Evolutionary conservation across 2,113 vertebrate genomes (phyloP), one percentile per base, ranked within the genome.

Genomic region (Lichenostomus cassidix): DNA sequence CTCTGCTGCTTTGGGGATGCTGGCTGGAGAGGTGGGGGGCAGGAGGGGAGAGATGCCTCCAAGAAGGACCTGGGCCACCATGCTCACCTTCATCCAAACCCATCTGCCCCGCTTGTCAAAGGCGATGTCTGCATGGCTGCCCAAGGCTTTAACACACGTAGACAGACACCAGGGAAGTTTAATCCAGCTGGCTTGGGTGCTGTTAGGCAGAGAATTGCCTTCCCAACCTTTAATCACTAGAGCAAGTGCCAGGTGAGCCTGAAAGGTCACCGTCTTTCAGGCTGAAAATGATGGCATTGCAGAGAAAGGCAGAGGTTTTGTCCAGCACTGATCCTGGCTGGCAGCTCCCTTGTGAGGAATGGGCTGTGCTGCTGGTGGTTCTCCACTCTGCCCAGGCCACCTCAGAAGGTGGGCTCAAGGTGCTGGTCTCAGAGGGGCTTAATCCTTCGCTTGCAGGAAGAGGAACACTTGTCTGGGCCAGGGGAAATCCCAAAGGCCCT

Each of bases 101-200:
- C 73, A 56, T 59, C 76, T 94, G 59, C 39, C 42, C 4, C 14
- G 76, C 71, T 92, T 24, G 2, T 90, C 91, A 83, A 81, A 84
- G 39, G 46, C 0, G 0, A 84, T 1, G 17, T 64, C 46, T 3
- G 6, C 55, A 84, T 1, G 17, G 69, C 46, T 3, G 6, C 55
- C 55, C 12, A 15, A 56, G 55, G 37, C 55, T 96, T 81, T 92
- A 73, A 65, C 0, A 5, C 41, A 29, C 0, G 0, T 44, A 65
- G 71, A 59, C 79, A 76, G 64, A 63, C 0, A 1, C 35, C 58
- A 71, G 53, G 3, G 9, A 80, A 13, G 47, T 92, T 90, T 86
- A 90, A 88, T 83, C 75, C 67, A 77, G 41, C 37, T 92, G 79
- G 41, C n/a, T 44, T 0, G 2, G 65, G 29, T 4, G 4, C 47